Evolutionary conservation across 2,888 invertebrate genomes (phyloP), one percentile per base, ranked within the genome.

Genomic region (Nephrotoma guestfalica): DNA sequence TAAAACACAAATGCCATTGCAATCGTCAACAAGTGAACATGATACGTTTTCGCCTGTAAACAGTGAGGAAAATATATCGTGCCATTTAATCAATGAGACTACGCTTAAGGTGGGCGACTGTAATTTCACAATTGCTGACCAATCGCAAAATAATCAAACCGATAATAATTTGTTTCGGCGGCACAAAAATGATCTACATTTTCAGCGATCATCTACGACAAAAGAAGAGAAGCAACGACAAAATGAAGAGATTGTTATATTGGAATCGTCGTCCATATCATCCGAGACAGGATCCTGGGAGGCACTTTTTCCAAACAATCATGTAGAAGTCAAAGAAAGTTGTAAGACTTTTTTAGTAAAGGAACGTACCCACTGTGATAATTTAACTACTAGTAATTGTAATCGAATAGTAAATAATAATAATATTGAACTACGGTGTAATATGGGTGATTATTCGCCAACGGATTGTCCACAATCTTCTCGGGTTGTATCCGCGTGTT

Each of bases 211-310:
- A 15, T 87, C 87, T 40, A 71, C 71, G 4, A 90, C 91, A 4
- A 94, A 94, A 89, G 93, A 93, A 89, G 93, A 94, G 88, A 94
- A 94, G 88, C 94, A 94, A 88, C 91, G 93, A 40, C 93, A 93
- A 88, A 94, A 94, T 90, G 94, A 94, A 89, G 94, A 94, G 89
- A 93, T 94, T 87, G 93, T 93, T 18, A 93, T 93, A 88, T 91
- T 94, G 90, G 94, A 94, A 88, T 51, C 94, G 0, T 94, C 94
- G 4, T 94, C 94, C 0, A 91, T 94, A 86, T 94, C 94, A 45
- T 94, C 94, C 6, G 94, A 94, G 90, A 93, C 94, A 18, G 94
- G 94, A 84, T 94, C 94, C 18, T 94, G 94, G 94, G 94, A 94
- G 89, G 93, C 93, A 0, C 93, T 94, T 11, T 94, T 93, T 90